Conservation (phyloP, 1,140 invertebrate genomes). For the Apocrypta bakeri region DNA sequence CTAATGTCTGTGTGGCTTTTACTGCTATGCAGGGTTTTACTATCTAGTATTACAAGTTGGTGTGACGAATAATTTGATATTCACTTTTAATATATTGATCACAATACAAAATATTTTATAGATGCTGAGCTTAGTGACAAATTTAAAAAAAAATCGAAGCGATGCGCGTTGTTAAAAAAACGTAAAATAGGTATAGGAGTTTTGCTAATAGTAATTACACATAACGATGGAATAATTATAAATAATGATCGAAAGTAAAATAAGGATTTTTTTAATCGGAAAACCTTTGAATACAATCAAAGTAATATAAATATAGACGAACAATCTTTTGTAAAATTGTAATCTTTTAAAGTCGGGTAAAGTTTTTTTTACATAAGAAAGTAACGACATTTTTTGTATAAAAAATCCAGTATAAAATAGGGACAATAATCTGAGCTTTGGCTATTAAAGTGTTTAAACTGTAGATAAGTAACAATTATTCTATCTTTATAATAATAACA, state of each 20-base stretch:
- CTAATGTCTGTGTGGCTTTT: not conserved
- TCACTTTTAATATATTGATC: not conserved
- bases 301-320: constrained; percentile 21
- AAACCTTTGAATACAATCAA: constrained; percentile 39
- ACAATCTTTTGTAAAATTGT: constrained; percentile 27
- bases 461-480: constrained; percentile 23
- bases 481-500: not conserved
- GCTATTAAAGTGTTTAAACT: constrained; percentile 10
- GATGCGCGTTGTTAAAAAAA: not conserved
- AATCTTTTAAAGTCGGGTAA: constrained; percentile 22
- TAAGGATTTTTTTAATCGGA: constrained; percentile 40
- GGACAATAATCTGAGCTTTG: not conserved
- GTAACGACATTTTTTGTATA: constrained; percentile 11
- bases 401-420: constrained; percentile 27
- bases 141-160: not conserved
- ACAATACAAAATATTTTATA: not conserved
- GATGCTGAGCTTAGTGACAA: not conserved
- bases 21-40: not conserved
- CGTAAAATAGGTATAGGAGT: constrained; percentile 52
- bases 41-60: not conserved
- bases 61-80: not conserved
- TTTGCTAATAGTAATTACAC: constrained; percentile 29
- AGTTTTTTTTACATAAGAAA: constrained; percentile 36
- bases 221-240: constrained; percentile 34
- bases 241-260: constrained; percentile 40